Base-by-base conservation (phyloP, 1,140 invertebrate species). In the Drosophila lowei region DNA sequence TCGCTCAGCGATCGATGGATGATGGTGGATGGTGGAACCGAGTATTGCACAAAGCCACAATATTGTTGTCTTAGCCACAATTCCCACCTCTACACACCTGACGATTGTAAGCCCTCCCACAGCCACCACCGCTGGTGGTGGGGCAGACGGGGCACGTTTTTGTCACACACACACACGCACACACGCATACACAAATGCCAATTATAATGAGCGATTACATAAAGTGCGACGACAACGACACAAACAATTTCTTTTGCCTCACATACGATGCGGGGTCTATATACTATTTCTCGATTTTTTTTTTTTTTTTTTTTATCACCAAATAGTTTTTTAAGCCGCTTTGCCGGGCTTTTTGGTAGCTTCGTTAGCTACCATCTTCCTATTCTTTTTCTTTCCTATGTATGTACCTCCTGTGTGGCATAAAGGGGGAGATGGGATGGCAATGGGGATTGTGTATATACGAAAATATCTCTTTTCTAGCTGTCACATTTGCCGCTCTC, bases 151-250 rank as follows among this genome's bases (percentile, higher is more conserved):
- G 57, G 48, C 64, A 77, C 64, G 74, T 72, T 72, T 81, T 80
- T 81, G 81, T 77, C 81, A 86, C 83, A 86, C 68, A 88, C 81
- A 38, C 9, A 13, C 9, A 4, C 34, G 13, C 34, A 13, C 3
- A 13, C 3, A 4, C 34, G 11, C 34, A 13, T 0, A 13, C 3
- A 38, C 3, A 88, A 88, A 88, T 71, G 74, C 73, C 81, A 86
- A 86, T 88, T 86, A 86, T 88, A 86, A 88, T 86, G 78, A 75
- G 62, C 77, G 83, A 86, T 86, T 86, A 77, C 83, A 88, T 86
- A 86, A 88, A 86, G 73, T 38, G 11, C 11, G 34, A 38, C 63
- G 28, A 56, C 25, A 43, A 52, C 42, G 49, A n/a, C 34, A 58
- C 28, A 65, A 61, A 73, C 65, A 68, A 86, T 88, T 85, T 85